These are phyloP conservation scores for Columba livia DNA, from an alignment of 2,113 vertebrate genomes.

Conservation along the genomic window DNA sequence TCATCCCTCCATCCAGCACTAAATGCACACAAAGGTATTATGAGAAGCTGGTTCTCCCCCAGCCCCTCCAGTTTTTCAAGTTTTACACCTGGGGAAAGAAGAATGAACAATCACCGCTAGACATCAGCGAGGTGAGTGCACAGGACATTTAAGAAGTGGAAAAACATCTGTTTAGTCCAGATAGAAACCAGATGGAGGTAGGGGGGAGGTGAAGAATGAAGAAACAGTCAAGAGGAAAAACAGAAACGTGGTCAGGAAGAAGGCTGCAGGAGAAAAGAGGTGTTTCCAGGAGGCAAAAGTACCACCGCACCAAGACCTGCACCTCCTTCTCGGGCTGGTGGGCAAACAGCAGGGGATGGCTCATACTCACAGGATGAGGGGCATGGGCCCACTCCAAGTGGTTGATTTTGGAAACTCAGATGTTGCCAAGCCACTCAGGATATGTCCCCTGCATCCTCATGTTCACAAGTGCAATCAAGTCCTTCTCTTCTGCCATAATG, in stretches of 20 bases:
- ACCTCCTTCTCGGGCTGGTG: background rate
- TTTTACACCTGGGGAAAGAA: constrained; percentile 68
- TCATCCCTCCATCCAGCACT: background rate
- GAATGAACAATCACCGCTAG: constrained; percentile 43
- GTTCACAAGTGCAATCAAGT: background rate
- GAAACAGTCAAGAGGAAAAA: constrained; percentile 46
- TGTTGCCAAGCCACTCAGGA: background rate
- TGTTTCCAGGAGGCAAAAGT: background rate
- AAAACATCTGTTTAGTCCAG: constrained; percentile 77
- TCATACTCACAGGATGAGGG: background rate
- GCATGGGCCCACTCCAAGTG: background rate
- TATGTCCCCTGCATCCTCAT: background rate
- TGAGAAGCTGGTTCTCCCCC: background rate
- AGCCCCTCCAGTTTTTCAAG: constrained; percentile 26
- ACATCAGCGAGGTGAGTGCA: constrained; percentile 65
- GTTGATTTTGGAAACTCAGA: background rate
- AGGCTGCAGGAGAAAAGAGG: constrained; percentile 46
- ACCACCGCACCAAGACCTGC: background rate
- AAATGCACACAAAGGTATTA: background rate
- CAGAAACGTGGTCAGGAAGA: constrained; percentile 64
- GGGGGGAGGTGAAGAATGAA: background rate
- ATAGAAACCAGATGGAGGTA: constrained; percentile 79
- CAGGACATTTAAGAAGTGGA: constrained; percentile 72
- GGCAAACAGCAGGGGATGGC: background rate
- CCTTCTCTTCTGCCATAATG: background rate